Evolutionary conservation across 2,888 invertebrate genomes (phyloP), one percentile per base, ranked within the genome.

Genomic region (Dynastes grantii): DNA sequence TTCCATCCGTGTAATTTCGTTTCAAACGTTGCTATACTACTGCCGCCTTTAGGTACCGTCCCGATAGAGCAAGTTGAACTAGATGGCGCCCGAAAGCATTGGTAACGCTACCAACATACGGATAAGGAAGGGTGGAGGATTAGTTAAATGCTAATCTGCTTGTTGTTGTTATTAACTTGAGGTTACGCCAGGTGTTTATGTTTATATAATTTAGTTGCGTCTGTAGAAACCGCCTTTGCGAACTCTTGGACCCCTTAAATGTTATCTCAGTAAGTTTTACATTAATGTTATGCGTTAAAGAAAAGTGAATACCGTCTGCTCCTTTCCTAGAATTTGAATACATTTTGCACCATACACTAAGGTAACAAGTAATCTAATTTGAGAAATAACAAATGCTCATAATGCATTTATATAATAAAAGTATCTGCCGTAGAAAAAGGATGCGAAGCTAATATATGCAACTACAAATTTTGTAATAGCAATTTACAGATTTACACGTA

Each of bases 121-220:
- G 73, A 58, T 73, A 55, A 73, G 32, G 73, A 73, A 73, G 58
- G 58, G 76, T 5, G 53, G 51, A 63, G 76, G 68, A 78, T 78
- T 78, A 78, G 76, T 76, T 78, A 78, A 78, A 78, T 76, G 78
- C 63, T 78, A 78, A 78, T 78, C 76, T 68, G 78, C 78, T 68
- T 75, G 76, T 78, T 78, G 78, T 78, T 78, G 78, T 78, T 78
- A 78, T 78, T 78, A 78, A 78, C 68, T 78, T 76, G 78, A 78
- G 78, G 78, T 78, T 78, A 78, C 76, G 70, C 78, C 78, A 78
- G 78, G 78, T 78, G 78, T 78, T 78, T 78, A 78, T 78, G 78
- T 76, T 78, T 78, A 76, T 78, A 78, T 67, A 78, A 76, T 78
- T 78, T 78, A 78, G 78, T 75, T 67, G 76, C 73, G 67, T 67